Evolutionary conservation across 2,888 invertebrate genomes (phyloP).

Genomic region (Caradrina clavipalpis): DNA sequence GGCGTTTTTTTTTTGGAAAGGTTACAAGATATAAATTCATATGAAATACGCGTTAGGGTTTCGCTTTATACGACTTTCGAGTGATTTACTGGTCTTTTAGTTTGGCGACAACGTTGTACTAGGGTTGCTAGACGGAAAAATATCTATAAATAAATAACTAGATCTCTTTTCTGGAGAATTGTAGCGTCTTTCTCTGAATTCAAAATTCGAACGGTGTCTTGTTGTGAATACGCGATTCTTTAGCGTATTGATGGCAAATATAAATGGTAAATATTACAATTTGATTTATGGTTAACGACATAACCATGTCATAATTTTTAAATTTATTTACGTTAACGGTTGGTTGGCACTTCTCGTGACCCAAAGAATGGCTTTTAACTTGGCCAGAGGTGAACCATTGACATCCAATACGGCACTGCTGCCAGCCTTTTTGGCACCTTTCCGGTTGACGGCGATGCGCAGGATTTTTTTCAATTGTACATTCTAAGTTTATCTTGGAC

Average conservation of each 20-base stretch:
- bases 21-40: slow-evolving; percentile 52
- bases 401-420: too few species aligned
- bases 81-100: slow-evolving; percentile 55
- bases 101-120: slow-evolving; percentile 27
- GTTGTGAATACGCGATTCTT: background rate
- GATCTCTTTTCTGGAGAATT: background rate
- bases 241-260: background rate
- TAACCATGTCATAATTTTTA: too few species aligned
- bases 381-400: too few species aligned
- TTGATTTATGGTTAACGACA: too few species aligned
- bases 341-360: too few species aligned
- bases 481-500: too few species aligned
- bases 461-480: too few species aligned
- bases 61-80: slow-evolving; percentile 7
- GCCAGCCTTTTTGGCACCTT: too few species aligned
- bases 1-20: slow-evolving; percentile 16
- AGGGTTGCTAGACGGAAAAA: slow-evolving; percentile 33
- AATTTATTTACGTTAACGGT: too few species aligned
- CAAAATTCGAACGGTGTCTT: background rate
- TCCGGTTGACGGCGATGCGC: too few species aligned
- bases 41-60: slow-evolving; percentile 44
- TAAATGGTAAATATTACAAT: too few species aligned
- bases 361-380: too few species aligned
- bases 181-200: background rate
- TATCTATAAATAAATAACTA: slow-evolving; percentile 15